Conservation (phyloP, 2,888 invertebrate species). For the Dryocosmus kuriphilus region DNA sequence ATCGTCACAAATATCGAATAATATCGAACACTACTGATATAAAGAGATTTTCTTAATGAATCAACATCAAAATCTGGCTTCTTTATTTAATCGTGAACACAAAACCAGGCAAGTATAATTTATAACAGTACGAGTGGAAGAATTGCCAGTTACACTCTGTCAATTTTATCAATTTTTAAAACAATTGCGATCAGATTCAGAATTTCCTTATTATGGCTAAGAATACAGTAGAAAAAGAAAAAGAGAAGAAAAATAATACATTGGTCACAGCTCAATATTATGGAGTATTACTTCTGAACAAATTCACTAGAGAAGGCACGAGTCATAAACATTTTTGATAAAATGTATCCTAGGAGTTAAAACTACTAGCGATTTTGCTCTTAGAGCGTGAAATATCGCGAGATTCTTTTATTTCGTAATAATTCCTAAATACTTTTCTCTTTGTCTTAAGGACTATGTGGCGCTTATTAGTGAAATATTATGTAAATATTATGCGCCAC, state of each 20-base stretch:
- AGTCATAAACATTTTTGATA: conserved; percentile 1
- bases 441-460: conserved; percentile 10
- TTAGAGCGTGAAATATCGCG: conserved; percentile 15
- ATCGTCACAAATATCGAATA: conserved; percentile 3
- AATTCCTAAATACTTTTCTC: conserved; percentile 18
- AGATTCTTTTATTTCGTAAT: conserved; percentile 11
- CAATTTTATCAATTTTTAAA: neutral
- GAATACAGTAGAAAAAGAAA: conserved; percentile 1
- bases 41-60: conserved; percentile 29
- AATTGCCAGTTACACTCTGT: neutral
- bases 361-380: neutral
- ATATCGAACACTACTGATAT: conserved; percentile 22
- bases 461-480: conserved; percentile 19
- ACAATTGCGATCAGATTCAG: neutral
- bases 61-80: neutral
- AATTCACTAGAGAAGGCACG: conserved; percentile 30
- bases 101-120: conserved; percentile 25
- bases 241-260: conserved; percentile 2
- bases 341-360: conserved; percentile 10
- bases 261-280: conserved; percentile 35
- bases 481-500: conserved; percentile 5
- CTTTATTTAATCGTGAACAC: conserved; percentile 12
- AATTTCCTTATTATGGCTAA: neutral
- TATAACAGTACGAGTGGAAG: neutral
- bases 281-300: conserved; percentile 32